Base-by-base conservation (phyloP, 1,140 invertebrate genomes). In the Drosophila trapezifrons region DNA sequence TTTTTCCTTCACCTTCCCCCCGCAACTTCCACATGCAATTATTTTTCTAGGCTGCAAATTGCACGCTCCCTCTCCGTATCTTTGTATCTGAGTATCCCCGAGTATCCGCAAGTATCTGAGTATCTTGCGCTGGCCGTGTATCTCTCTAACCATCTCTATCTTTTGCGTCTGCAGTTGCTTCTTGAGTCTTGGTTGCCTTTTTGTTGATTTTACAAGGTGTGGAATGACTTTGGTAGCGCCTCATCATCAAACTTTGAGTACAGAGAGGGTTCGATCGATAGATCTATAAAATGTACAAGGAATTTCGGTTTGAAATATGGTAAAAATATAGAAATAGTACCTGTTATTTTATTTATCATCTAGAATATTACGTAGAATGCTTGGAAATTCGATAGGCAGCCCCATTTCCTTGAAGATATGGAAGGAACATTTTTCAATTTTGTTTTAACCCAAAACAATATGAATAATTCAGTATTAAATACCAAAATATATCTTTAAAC, bases 171-270 rank as follows among this genome's bases (percentile, higher is more conserved):
- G 29, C 66, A 37, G 17, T 57, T 22, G 18, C 42, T 71, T 54
- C 66, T 40, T 70, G 51, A 35, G 25, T 78, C 74, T 78, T 89
- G 82, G 65, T 78, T 82, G 75, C 66, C 69, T 77, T 89, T 87
- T 86, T 87, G 83, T 89, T 83, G 80, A 79, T 81, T 89, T 89
- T 89, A 89, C 85, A 90, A 89, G 85, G 85, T 89, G 85, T 89
- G 85, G 85, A 89, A 89, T 89, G 85, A 67, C 85, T 89, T 85
- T 80, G 75, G 85, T 89, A 89, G 84, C 85, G 85, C 85, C 84
- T 83, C 75, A 81, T 78, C 82, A 66, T 81, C 82, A 86, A 78
- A 76, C 60, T 76, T 87, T 82, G 56, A 51, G 13, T 12, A 56
- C 54, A 72, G 32, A 63, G 57, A 43, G 5, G 51, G 64, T 59